phyloP scores from a whole-genome alignment of 2,113 vertebrate genomes.

The Ophthalmolycus amberensis region DNA sequence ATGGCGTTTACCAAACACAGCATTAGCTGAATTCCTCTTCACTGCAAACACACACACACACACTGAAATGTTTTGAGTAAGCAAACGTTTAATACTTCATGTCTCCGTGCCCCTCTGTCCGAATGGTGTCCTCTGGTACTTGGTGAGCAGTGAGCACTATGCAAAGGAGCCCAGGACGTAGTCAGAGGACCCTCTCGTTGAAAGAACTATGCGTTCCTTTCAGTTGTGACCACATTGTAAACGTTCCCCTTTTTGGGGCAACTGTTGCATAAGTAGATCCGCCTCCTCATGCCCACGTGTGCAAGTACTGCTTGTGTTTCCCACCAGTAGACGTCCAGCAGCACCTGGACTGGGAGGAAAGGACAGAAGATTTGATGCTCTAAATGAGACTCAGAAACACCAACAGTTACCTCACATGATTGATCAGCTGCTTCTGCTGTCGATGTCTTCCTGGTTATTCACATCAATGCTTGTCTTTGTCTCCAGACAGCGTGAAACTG shows the following conservation, averaged over 20 bases:
- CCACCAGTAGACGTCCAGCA: background rate
- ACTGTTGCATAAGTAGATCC: slow-evolving; percentile 48
- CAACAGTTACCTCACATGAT: background rate
- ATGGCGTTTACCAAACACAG: background rate
- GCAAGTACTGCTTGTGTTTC: background rate
- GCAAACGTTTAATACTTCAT: background rate
- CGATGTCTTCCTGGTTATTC: background rate
- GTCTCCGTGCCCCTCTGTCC: background rate
- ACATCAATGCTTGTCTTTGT: background rate
- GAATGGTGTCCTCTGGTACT: background rate
- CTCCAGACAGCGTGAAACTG: background rate
- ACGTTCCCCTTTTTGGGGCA: slow-evolving; percentile 31
- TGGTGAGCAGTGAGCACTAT: background rate
- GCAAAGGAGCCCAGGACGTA: background rate
- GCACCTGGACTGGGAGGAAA: slow-evolving; percentile 3
- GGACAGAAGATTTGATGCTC: background rate
- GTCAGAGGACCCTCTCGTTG: slow-evolving; percentile 19
- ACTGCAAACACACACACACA: background rate
- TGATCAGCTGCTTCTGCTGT: background rate
- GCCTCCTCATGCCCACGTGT: slow-evolving; percentile 14
- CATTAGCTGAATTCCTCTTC: background rate
- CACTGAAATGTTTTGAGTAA: background rate
- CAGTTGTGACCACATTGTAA: slow-evolving; percentile 22
- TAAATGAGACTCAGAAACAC: background rate
- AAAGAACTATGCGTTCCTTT: slow-evolving; percentile 32